Percentiles rank a stretch among this genome's conserved stretches.
phyloP scores from a whole-genome alignment of 2,888 invertebrate species.

The Lottia gigantea region DNA sequence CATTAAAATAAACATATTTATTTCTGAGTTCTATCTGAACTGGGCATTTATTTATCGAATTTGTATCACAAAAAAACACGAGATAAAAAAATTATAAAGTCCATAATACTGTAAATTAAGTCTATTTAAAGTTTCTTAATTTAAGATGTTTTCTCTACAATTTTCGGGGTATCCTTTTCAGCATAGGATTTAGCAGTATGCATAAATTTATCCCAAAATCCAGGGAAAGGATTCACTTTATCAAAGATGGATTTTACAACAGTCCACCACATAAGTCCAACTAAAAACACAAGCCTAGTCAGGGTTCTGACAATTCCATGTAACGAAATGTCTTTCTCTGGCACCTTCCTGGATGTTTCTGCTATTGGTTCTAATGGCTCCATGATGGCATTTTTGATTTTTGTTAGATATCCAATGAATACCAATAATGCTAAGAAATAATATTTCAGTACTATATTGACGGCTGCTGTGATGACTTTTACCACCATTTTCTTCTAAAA shows the following conservation, averaged over 20 bases:
- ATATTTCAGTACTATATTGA: slow-evolving; percentile 15
- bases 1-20: too few species aligned
- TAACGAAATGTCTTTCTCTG: slow-evolving; percentile 14
- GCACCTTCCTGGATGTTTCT: slow-evolving; percentile 15
- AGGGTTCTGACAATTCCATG: slow-evolving; percentile 16
- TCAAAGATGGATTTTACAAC: slow-evolving; percentile 12
- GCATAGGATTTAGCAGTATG: not conserved
- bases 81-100: too few species aligned
- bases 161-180: not conserved
- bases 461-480: slow-evolving; percentile 6
- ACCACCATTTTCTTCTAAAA: not conserved
- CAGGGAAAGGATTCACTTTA: slow-evolving; percentile 13
- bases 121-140: not conserved
- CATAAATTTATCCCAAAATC: slow-evolving; percentile 11
- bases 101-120: too few species aligned
- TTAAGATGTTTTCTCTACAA: not conserved
- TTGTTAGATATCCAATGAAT: not conserved
- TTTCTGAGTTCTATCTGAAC: too few species aligned
- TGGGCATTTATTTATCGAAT: too few species aligned
- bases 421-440: slow-evolving; percentile 11
- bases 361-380: slow-evolving; percentile 14
- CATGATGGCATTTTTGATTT: not conserved
- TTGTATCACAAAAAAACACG: too few species aligned
- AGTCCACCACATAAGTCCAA: slow-evolving; percentile 10
- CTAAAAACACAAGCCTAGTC: slow-evolving; percentile 13